Evolutionary conservation across 1,140 invertebrate genomes (phyloP), one percentile per base, ranked within the genome.

Genomic region (Hirudo medicinalis): DNA sequence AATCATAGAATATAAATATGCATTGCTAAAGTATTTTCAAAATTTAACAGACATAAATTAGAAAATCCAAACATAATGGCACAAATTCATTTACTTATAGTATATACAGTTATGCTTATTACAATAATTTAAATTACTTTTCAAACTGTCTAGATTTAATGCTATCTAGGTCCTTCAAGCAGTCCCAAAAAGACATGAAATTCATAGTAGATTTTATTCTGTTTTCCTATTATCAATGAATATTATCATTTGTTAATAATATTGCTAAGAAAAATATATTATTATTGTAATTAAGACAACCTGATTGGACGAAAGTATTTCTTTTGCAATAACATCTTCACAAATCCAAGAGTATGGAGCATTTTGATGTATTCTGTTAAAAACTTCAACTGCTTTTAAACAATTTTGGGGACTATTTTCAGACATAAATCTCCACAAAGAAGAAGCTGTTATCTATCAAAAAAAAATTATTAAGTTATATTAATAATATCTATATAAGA

Each of bases 301-400:
- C 57, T 63, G 57, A 63, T 32, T 25, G 11, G 22, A 25, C 11
- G 77, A 77, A 15, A 81, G 76, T 69, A 85, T 67, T 81, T 84
- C 69, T 84, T 77, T 78, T 32, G 87, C 87, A 63, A 90, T 88
- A 13, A 89, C 85, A 77, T 87, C 84, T 79, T 90, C 89, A 72
- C 88, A 88, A 20, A 86, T 81, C 76, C 81, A 81, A 71, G 80
- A 79, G 73, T 83, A 83, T 69, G 88, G 85, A 54, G 88, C 86
- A 54, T 86, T 85, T 77, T 87, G 87, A 75, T 90, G 87, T 2
- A 90, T 81, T 76, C 88, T 87, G 74, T 89, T 86, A 2, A 90
- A 78, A 25, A 90, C 76, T 73, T 88, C 87, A 29, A 88, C 88
- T 74, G 87, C 87, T 53, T 83, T 80, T 71, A 88, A 82, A 76